Evolutionary conservation across 2,797 vertebrate genomes (phyloP).

Genomic region (Meriones psammophilus): DNA sequence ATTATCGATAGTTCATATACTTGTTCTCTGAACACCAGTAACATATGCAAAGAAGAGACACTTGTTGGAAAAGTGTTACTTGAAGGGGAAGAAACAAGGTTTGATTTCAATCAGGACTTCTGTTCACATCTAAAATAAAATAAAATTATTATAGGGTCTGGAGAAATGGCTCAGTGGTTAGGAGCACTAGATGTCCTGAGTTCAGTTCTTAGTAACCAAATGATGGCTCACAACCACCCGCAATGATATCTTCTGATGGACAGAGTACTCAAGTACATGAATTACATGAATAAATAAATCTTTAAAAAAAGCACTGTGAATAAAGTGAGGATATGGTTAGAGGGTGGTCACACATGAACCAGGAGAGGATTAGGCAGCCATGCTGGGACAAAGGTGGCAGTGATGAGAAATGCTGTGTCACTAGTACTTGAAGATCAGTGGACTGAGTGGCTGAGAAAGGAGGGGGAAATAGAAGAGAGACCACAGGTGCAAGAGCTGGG

Average conservation of each 20-base stretch:
- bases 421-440: neutral
- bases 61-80: neutral
- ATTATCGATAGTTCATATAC: neutral
- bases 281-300: neutral
- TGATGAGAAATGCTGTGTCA: neutral
- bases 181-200: neutral
- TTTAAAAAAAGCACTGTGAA: neutral
- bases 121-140: neutral
- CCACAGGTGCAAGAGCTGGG: neutral
- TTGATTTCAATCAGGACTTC: neutral
- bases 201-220: neutral
- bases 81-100: neutral
- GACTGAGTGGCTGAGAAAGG: neutral
- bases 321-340: neutral
- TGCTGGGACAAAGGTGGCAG: neutral
- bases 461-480: neutral
- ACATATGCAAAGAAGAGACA: neutral
- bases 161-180: neutral
- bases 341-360: neutral
- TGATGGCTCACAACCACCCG: neutral
- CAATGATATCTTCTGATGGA: neutral
- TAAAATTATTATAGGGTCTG: neutral
- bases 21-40: neutral
- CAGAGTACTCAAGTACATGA: neutral
- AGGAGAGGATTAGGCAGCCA: neutral